Conservation (phyloP, 2,888 invertebrate genomes). For the Pharmacophagus antenor region DNA sequence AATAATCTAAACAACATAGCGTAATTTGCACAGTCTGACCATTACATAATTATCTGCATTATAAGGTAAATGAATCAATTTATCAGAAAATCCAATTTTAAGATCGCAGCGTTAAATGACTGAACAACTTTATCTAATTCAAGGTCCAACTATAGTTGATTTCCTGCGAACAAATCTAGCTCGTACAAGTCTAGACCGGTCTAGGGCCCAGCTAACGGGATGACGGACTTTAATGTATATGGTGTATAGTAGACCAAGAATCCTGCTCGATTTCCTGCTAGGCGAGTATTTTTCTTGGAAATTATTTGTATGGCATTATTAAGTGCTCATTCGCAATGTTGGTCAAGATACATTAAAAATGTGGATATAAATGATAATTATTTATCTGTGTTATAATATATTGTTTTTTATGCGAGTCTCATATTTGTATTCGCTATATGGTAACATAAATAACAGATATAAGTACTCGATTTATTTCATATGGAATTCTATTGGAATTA, state of each 20-base stretch:
- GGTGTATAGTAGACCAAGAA: slow-evolving; percentile 24
- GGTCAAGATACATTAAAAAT: neutral
- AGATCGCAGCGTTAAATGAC: slow-evolving; percentile 30
- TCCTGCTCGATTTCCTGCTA: slow-evolving; percentile 30
- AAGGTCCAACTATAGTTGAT: slow-evolving; percentile 41
- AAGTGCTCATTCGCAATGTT: slow-evolving; percentile 5
- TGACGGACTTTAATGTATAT: slow-evolving; percentile 34
- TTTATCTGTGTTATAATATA: too few species aligned
- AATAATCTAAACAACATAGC: slow-evolving; percentile 2
- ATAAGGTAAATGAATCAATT: slow-evolving; percentile 21
- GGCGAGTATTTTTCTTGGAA: slow-evolving; percentile 11
- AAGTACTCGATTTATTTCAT: neutral
- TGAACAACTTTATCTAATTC: slow-evolving; percentile 42
- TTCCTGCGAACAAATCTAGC: slow-evolving; percentile 46
- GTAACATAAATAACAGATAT: too few species aligned
- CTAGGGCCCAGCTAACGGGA: slow-evolving; percentile 37
- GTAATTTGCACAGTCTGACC: slow-evolving; percentile 6
- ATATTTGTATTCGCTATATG: too few species aligned
- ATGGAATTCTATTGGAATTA: too few species aligned
- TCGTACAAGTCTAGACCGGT: slow-evolving; percentile 38
- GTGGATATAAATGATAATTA: neutral
- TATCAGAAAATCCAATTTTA: slow-evolving; percentile 12
- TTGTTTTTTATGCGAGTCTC: too few species aligned
- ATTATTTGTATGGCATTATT: slow-evolving; percentile 15
- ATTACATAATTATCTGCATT: slow-evolving; percentile 8